phyloP scores from a whole-genome alignment of 2,888 invertebrate genomes.

The Eumacrocentrus americanus region DNA sequence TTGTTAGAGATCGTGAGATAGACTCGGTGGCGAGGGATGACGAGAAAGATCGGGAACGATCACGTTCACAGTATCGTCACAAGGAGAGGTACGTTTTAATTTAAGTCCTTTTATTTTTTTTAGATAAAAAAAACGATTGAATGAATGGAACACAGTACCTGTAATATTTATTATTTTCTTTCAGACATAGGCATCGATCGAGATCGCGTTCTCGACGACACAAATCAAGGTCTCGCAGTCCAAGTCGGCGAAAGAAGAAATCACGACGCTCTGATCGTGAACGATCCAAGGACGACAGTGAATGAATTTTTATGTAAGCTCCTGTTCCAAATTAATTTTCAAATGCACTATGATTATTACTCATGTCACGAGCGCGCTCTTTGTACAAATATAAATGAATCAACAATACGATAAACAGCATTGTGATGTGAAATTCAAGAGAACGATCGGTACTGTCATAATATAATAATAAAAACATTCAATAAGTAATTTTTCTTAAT shows the following conservation, averaged over 20 bases:
- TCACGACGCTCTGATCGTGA: conserved; percentile 72
- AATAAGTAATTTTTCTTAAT: not conserved
- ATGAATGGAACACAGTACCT: not conserved
- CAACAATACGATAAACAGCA: not conserved
- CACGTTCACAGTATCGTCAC: conserved; percentile 68
- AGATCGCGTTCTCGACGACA: conserved; percentile 68
- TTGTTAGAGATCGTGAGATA: conserved; percentile 54
- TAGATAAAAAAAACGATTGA: conserved; percentile 16
- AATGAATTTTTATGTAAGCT: conserved; percentile 57
- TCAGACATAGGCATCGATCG: conserved; percentile 61
- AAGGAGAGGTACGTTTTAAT: conserved; percentile 65
- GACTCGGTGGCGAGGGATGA: conserved; percentile 62
- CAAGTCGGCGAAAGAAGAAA: conserved; percentile 73
- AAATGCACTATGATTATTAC: not conserved
- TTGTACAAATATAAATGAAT: conserved; percentile 10
- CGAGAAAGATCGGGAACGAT: conserved; percentile 58
- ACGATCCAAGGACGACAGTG: conserved; percentile 71
- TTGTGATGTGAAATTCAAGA: not conserved
- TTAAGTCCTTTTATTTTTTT: not conserved
- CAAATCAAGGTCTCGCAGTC: conserved; percentile 75
- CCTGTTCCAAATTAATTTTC: not conserved
- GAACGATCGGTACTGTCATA: too few relatives aligned
- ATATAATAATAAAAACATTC: too few relatives aligned
- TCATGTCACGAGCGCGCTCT: not conserved
- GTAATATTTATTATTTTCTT: conserved; percentile 14